A percentile compares a stretch with the other conserved stretches of the same genome.
Conservation (phyloP, 1,140 invertebrate species). For the Drosophila varians region DNA sequence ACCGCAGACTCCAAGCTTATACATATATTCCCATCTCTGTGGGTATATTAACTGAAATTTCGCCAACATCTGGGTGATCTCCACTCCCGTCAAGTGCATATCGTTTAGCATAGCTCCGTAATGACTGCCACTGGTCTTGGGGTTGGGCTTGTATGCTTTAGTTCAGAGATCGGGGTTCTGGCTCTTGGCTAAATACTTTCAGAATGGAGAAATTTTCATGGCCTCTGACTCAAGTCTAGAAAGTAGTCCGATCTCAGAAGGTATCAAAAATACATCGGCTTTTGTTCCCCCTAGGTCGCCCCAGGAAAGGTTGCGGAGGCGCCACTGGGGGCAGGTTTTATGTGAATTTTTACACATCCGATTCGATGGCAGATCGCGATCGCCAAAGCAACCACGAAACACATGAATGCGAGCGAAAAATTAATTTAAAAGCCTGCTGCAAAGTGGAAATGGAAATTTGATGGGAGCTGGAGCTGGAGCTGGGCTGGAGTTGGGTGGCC, state of each 20-base stretch:
- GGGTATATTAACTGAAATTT: not conserved
- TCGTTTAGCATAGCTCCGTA: constrained; percentile 36
- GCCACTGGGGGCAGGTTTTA: constrained; percentile 76
- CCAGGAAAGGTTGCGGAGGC: constrained; percentile 49
- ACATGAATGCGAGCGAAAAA: constrained; percentile 66
- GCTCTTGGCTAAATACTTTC: not conserved
- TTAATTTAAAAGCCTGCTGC: constrained; percentile 68
- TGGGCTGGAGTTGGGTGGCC: too few relatives aligned
- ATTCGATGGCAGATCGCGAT: constrained; percentile 36
- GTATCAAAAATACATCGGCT: too few relatives aligned
- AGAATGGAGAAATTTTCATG: not conserved
- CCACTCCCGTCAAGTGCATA: constrained; percentile 31
- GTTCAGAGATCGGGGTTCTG: constrained; percentile 50
- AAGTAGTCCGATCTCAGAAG: not conserved
- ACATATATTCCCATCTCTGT: constrained; percentile 17
- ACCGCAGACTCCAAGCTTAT: constrained; percentile 25
- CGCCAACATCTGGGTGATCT: constrained; percentile 15
- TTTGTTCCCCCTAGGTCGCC: too few relatives aligned
- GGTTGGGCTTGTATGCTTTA: constrained; percentile 10
- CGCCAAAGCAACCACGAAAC: constrained; percentile 25
- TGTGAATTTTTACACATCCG: constrained; percentile 77
- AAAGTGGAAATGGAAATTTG: constrained; percentile 53
- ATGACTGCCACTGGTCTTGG: constrained; percentile 67
- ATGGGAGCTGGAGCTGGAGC: constrained; percentile 10
- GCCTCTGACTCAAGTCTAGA: not conserved